Evolutionary conservation across 1,140 invertebrate genomes (phyloP), one percentile per base, ranked within the genome.

Genomic region (Ooceraea biroi): DNA sequence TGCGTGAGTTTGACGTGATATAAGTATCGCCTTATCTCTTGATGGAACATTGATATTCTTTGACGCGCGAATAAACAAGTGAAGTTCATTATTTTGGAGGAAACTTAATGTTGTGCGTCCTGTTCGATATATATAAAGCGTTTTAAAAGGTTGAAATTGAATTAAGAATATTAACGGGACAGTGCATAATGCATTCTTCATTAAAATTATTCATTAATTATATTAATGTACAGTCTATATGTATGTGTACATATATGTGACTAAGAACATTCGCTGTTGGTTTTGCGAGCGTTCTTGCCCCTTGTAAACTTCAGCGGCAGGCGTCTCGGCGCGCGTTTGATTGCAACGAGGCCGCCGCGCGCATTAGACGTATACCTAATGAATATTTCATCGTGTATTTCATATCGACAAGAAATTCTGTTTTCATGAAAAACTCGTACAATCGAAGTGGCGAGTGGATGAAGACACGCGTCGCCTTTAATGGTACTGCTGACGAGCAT

Each of bases 361-460:
- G 14, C 44, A 41, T 77, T 48, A 77, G 10, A 52, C 19, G 19
- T 17, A 55, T 46, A 44, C 25, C 52, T 58, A 76, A 76, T 63
- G 27, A 76, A 76, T 50, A 50, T 76, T 76, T 76, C 44, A 63
- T 50, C 57, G 41, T 74, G 5, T 60, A 60, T 60, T 46, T 74
- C 41, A 25, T 10, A 7, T 22, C n/a, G 17, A 61, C 25, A 36
- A 63, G 27, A 22, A 58, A 73, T 48, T 61, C 12, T 17, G 3
- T 63, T 50, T 50, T 3, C 3, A 12, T 22, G n/a, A 50, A 76
- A 63, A 76, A 61, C 17, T 63, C 2, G 7, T 36, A 19, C 48
- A 66, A 77, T 66, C 17, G 19, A 66, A 52, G 7, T 19, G 22
- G 11, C 14, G 14, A 77, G 2, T 36, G 3, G 19, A 36, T 44